Conservation (phyloP, 2,113 vertebrate genomes). For the Pelusios castaneus region DNA sequence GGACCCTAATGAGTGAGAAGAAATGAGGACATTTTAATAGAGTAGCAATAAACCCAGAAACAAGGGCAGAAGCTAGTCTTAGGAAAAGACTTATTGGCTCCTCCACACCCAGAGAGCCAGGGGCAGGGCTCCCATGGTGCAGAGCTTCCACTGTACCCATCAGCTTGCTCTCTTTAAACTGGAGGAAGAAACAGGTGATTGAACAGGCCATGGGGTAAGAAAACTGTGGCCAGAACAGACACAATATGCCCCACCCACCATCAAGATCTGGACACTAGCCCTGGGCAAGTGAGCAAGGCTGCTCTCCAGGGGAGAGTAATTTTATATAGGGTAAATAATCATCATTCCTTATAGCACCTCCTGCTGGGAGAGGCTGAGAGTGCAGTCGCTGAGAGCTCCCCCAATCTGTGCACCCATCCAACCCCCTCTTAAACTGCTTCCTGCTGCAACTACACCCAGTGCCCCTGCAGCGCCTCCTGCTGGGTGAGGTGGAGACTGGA, state of each 20-base stretch:
- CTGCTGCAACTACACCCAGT: not conserved
- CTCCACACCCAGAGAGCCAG: not conserved
- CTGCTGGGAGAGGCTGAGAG: fast-evolving
- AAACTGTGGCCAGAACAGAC: not conserved
- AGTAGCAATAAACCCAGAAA: not conserved
- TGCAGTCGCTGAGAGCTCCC: not conserved
- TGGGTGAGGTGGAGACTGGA: not conserved
- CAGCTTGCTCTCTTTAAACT: not conserved
- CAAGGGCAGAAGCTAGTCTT: not conserved
- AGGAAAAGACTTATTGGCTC: not conserved
- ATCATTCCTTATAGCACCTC: not conserved
- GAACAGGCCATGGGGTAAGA: not conserved
- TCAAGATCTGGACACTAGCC: not conserved
- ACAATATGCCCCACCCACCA: not conserved
- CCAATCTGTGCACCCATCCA: not conserved
- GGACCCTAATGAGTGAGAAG: conserved; percentile 80
- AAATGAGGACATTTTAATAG: not conserved
- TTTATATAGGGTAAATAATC: not conserved
- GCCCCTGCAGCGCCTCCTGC: fast-evolving
- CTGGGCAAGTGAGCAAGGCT: no score
- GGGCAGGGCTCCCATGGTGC: not conserved
- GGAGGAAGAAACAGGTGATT: not conserved
- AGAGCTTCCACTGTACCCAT: not conserved
- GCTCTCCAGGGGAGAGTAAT: not conserved
- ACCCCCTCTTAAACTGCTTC: not conserved